Conservation (phyloP, 2,888 invertebrate species). For the Electrophaes corylata region DNA sequence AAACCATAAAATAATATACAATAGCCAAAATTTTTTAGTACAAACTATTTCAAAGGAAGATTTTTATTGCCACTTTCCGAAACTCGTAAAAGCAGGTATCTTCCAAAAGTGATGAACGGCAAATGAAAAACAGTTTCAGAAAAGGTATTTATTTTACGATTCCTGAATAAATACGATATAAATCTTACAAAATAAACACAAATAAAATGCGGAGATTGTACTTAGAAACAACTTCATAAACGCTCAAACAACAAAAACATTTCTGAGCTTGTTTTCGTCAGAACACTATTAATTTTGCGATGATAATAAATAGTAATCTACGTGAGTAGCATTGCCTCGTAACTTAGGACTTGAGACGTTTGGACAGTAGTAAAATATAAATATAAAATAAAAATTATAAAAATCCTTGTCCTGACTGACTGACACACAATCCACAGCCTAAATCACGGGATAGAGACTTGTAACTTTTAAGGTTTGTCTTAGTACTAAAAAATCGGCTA, state of each 20-base stretch:
- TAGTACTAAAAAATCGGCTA: too few relatives aligned
- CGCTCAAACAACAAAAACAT: conserved; percentile 11
- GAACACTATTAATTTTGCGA: neutral
- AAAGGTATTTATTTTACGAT: conserved; percentile 36
- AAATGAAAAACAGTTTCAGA: conserved; percentile 28
- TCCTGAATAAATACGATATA: conserved; percentile 32
- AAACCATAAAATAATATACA: too few relatives aligned
- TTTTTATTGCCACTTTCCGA: conserved; percentile 15
- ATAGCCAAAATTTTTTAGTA: neutral
- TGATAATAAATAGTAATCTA: neutral
- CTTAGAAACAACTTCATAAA: conserved; percentile 17
- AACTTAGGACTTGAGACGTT: too few relatives aligned
- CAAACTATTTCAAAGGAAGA: conserved; percentile 6
- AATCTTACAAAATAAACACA: conserved; percentile 21
- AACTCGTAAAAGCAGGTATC: conserved; percentile 26
- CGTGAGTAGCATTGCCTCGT: too few relatives aligned
- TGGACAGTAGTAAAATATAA: too few relatives aligned
- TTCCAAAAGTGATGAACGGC: conserved; percentile 30
- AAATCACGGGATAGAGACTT: too few relatives aligned
- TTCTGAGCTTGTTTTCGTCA: conserved; percentile 23
- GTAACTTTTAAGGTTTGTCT: too few relatives aligned
- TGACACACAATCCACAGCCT: too few relatives aligned
- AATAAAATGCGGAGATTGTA: neutral
- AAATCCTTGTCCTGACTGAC: too few relatives aligned
- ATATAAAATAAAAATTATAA: too few relatives aligned